phyloP scores from a whole-genome alignment of 2,797 vertebrate genomes.

The Melanogrammus aeglefinus region DNA sequence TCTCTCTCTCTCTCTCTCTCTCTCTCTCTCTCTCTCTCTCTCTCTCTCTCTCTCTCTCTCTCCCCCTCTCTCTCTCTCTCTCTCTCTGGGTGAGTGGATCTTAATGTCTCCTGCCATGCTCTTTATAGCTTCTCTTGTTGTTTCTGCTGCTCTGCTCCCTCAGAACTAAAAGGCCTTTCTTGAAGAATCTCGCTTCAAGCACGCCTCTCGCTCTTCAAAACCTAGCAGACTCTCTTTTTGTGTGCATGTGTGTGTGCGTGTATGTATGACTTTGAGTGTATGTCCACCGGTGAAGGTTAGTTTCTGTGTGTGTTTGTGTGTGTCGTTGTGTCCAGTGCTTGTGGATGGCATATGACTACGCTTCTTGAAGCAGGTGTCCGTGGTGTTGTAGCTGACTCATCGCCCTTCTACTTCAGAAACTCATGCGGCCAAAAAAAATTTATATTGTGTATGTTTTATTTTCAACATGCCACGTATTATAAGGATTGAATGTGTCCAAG shows the following conservation, averaged over 20 bases:
- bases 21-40: too few relatives aligned
- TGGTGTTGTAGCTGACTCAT: constrained; percentile 10
- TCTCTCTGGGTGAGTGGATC: too few relatives aligned
- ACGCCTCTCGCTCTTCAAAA: not conserved
- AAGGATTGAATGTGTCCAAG: not conserved
- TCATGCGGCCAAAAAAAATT: not conserved
- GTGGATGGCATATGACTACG: constrained; percentile 9
- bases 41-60: too few relatives aligned
- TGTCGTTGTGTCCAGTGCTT: constrained; percentile 6
- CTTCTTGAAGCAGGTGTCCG: constrained; percentile 1
- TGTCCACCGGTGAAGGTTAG: not conserved
- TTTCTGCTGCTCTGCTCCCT: not conserved
- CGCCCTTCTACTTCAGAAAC: constrained; percentile 1
- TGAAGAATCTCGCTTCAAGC: not conserved
- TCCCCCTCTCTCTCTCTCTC: too few relatives aligned
- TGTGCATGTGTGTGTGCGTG: not conserved
- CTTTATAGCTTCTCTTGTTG: not conserved
- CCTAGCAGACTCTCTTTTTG: not conserved
- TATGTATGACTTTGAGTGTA: not conserved
- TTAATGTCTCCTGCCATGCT: not conserved
- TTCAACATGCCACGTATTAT: not conserved
- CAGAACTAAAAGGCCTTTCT: not conserved
- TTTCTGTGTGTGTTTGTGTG: constrained; percentile 23
- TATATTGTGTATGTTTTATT: constrained; percentile 9
- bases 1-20: too few relatives aligned